A percentile compares a stretch with the other conserved stretches of the same genome.
These are phyloP conservation scores for Drosophila barbarae DNA, from an alignment of 2,888 invertebrate species.

Conservation along the genomic window DNA sequence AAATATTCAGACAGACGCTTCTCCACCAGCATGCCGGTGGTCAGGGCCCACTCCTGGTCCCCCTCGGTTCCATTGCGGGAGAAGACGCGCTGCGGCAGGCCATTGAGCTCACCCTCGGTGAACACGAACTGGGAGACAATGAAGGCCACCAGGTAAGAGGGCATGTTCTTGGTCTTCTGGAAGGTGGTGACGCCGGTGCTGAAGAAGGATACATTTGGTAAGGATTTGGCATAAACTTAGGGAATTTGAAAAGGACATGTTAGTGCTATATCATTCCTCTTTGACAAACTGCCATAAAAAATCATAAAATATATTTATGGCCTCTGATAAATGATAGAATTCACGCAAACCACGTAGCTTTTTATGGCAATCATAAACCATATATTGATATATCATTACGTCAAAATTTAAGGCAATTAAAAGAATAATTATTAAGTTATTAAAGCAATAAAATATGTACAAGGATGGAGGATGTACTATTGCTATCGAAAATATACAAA, in stretches of 20 bases:
- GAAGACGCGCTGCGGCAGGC: conserved; percentile 71
- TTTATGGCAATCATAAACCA: not conserved
- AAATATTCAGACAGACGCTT: conserved; percentile 86
- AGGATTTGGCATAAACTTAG: not conserved
- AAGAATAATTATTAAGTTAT: not conserved
- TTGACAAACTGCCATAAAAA: not conserved
- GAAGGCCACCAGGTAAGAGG: conserved; percentile 90
- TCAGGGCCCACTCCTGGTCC: conserved; percentile 85
- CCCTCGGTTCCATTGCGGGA: conserved; percentile 72
- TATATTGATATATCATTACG: not conserved
- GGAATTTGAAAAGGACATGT: not conserved
- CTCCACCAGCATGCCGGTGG: conserved; percentile 86
- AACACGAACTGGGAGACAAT: conserved; percentile 83
- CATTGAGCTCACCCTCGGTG: conserved; percentile 60
- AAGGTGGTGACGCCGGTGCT: conserved; percentile 68
- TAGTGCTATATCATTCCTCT: not conserved
- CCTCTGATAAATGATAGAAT: not conserved
- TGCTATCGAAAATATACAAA: not conserved
- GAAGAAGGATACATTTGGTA: not conserved
- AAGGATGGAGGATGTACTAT: no score
- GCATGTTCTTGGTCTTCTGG: conserved; percentile 83
- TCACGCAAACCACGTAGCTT: not conserved
- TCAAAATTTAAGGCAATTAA: not conserved
- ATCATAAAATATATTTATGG: conserved; percentile 1
- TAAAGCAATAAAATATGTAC: not conserved